Evolutionary conservation across 2,113 vertebrate species (phyloP).

Genomic region (Penelope pileata): DNA sequence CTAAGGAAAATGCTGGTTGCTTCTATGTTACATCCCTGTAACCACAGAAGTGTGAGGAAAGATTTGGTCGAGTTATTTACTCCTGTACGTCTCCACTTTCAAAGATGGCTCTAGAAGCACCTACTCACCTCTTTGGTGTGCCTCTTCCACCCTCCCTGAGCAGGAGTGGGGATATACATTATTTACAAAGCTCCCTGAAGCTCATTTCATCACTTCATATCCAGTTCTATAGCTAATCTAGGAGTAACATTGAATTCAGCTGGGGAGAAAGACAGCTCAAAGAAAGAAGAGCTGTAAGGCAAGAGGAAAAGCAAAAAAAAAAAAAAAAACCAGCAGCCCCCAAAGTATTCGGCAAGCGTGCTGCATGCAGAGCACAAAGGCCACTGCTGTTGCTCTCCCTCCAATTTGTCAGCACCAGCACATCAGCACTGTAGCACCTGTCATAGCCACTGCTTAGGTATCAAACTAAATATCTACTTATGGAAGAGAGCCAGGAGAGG

Average conservation of each 20-base stretch:
- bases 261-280: not conserved
- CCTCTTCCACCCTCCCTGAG: not conserved
- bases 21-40: not conserved
- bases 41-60: not conserved
- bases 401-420: constrained; percentile 8
- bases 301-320: not conserved
- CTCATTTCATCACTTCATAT: not conserved
- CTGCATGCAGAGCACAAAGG: not conserved
- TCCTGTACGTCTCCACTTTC: not conserved
- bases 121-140: not conserved
- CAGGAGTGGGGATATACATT: not conserved
- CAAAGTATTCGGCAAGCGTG: not conserved
- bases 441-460: not conserved
- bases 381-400: not conserved
- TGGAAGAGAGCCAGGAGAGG: constrained; percentile 56
- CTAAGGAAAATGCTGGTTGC: not conserved
- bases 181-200: not conserved
- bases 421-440: constrained; percentile 12
- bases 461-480: constrained; percentile 55
- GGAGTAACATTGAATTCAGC: not conserved
- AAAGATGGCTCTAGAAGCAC: not conserved
- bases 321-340: not conserved
- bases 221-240: not conserved
- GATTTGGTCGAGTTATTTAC: not conserved
- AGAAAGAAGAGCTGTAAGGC: not conserved